Percentiles rank a stretch among this genome's conserved stretches.
Conservation (phyloP, 2,888 invertebrate genomes). For the Thymelicus acteon region DNA sequence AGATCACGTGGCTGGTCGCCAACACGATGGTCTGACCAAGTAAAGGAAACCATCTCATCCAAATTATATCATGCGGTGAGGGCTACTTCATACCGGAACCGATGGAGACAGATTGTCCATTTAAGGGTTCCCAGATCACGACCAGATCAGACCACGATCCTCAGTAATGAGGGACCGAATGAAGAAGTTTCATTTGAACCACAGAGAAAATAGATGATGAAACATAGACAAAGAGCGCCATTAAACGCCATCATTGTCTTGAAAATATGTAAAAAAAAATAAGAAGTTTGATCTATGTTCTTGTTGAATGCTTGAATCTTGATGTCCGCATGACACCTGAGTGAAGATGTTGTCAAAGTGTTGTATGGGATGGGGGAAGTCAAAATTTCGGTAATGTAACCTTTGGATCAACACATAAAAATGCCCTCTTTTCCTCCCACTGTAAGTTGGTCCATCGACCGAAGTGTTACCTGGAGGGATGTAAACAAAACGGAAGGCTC, state of each 20-base stretch:
- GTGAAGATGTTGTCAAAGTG: slow-evolving; percentile 16
- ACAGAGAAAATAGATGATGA: neutral
- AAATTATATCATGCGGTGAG: no score
- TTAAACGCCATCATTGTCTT: neutral
- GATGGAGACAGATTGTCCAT: no score
- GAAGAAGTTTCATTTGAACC: neutral
- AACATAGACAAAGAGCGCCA: no score
- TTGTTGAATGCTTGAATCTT: slow-evolving; percentile 11
- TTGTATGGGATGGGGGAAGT: neutral
- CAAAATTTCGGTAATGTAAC: slow-evolving; percentile 58
- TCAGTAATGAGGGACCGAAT: no score
- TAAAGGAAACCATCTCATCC: no score
- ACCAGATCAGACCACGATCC: no score
- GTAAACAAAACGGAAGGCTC: slow-evolving; percentile 50
- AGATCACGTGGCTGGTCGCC: no score
- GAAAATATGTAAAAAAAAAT: neutral
- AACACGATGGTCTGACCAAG: no score
- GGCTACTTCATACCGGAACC: no score
- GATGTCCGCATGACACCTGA: slow-evolving; percentile 12
- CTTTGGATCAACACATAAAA: slow-evolving; percentile 53
- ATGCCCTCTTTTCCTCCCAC: slow-evolving; percentile 61
- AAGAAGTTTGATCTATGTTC: neutral
- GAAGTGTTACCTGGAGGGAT: slow-evolving; percentile 48
- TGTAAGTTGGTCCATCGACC: slow-evolving; percentile 52
- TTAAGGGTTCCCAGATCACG: no score